Conservation (phyloP, 2,797 vertebrate genomes). For the Hipposideros larvatus region DNA sequence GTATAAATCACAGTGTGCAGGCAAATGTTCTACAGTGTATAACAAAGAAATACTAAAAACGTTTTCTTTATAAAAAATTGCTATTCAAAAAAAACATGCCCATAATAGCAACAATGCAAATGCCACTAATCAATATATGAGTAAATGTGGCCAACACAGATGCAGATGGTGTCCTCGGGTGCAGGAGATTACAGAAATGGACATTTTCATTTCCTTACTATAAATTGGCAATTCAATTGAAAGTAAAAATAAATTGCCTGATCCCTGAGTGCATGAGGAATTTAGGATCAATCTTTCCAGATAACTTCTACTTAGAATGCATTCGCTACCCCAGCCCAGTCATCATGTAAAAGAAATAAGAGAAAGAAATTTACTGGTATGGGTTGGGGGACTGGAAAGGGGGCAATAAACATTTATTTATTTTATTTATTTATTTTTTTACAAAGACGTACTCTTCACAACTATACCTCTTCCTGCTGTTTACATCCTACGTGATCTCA, state of each 20-base stretch:
- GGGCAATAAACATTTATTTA: background rate
- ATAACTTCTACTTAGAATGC: background rate
- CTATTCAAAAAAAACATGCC: background rate
- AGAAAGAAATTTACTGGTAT: conserved; percentile 31
- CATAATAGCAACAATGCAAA: background rate
- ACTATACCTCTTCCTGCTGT: conserved; percentile 1
- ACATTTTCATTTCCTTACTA: conserved; percentile 10
- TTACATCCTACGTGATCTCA: background rate
- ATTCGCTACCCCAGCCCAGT: background rate
- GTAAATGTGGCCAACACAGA: background rate
- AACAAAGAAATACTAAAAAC: background rate
- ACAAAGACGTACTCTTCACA: background rate
- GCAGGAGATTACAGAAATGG: background rate
- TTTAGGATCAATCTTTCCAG: background rate
- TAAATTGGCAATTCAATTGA: conserved; percentile 23
- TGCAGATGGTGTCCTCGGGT: background rate
- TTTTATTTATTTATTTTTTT: background rate
- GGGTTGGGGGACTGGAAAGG: background rate
- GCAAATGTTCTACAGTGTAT: background rate
- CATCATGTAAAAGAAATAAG: conserved; percentile 2
- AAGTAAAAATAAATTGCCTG: conserved; percentile 26
- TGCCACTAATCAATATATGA: background rate
- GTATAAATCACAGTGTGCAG: background rate
- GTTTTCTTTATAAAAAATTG: background rate
- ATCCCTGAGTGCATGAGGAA: background rate